Percentiles rank a stretch among this genome's conserved stretches.
These are phyloP conservation scores for Pterocles burchelli DNA, from an alignment of 2,113 vertebrate species.

Conservation along the genomic window DNA sequence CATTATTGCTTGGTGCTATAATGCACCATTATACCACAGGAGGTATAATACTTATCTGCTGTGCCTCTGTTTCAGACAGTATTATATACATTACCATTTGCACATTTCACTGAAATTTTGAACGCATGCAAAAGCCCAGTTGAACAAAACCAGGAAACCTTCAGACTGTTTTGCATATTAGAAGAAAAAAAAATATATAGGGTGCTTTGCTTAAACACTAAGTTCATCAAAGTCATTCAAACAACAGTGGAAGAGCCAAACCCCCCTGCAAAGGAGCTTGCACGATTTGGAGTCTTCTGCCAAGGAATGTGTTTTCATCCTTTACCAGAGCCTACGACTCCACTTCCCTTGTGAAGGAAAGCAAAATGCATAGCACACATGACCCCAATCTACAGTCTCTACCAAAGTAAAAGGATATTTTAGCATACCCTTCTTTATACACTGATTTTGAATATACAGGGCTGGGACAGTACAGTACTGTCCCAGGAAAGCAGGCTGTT, in stretches of 20 bases:
- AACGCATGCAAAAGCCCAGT: background rate
- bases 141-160: background rate
- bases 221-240: background rate
- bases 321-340: background rate
- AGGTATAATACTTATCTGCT: background rate
- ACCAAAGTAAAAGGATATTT: background rate
- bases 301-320: background rate
- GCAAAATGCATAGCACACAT: background rate
- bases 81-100: background rate
- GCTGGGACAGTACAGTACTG: background rate
- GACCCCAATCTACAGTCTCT: background rate
- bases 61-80: background rate
- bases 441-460: background rate
- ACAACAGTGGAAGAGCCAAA: background rate
- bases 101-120: background rate
- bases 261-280: background rate
- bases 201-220: background rate
- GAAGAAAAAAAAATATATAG: background rate
- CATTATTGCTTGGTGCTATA: background rate
- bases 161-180: background rate
- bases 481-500: background rate
- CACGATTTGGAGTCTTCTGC: rapidly evolving
- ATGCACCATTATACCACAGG: background rate
- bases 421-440: background rate
- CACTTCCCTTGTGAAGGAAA: background rate